Base-by-base conservation (phyloP, 2,888 invertebrate species). In the Heliconius erato region DNA sequence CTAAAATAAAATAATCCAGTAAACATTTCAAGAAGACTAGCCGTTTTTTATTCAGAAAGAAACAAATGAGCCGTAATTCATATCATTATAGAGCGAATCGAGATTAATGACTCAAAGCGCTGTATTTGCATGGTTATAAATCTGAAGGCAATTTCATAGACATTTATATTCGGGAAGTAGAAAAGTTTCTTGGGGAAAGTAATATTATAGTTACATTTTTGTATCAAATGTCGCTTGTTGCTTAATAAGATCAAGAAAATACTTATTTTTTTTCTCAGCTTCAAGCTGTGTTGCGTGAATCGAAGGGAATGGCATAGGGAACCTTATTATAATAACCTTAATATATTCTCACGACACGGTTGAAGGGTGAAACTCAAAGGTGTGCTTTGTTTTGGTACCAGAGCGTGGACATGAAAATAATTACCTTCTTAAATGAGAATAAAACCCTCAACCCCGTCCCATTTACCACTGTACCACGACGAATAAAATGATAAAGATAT, bases 61-160 rank as follows among this genome's bases (percentile, higher is more conserved):
- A 74, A 54, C 23, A 59, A 35, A 32, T n/a, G 44, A 28, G 28
- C 19, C 74, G 74, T 74, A 32, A 74, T 74, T 74, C 74, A 74
- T 74, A 54, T 74, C 14, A 74, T 74, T 59, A n/a, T 19, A 74
- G 74, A 59, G 59, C 54, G 59, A 74, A 74, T 28, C 68, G 32
- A 80, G 84, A 84, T 82, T 79, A 82, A 84, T 82, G 83, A 71
- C 80, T 80, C 82, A 74, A 69, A 76, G 67, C 82, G 82, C 65
- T 74, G 49, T 84, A 84, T 84, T 84, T 80, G 78, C 84, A 84
- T 84, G 82, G 74, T 74, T 44, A 74, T 74, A 74, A 74, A 59
- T 74, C 59, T 74, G 59, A 59, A 59, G 74, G 59, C 35, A 59
- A 74, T 35, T 74, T 59, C 59, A 59, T 74, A 59, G 28, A 59